These are phyloP conservation scores for Colletes collaris DNA, from an alignment of 2,888 invertebrate genomes.

Conservation along the genomic window DNA sequence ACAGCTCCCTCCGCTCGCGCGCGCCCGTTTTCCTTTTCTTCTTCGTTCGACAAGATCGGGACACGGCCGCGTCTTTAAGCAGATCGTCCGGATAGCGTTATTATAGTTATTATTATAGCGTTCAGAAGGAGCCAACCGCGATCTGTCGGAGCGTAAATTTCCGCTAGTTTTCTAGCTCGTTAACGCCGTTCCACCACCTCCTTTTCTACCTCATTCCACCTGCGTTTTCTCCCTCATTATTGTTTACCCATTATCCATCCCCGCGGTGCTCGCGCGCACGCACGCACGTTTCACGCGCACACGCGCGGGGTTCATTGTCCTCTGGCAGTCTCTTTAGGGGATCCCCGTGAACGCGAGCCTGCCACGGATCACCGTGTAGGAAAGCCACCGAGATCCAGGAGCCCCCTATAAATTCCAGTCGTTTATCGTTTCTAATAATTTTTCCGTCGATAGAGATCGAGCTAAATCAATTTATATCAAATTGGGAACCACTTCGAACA, in stretches of 20 bases:
- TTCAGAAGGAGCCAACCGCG: slow-evolving; percentile 60
- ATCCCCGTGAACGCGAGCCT: slow-evolving; percentile 35
- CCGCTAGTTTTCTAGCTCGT: slow-evolving; percentile 71
- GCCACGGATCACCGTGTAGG: slow-evolving; percentile 9
- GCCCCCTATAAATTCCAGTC: too few relatives aligned
- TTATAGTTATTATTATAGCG: slow-evolving; percentile 66
- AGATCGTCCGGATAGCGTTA: slow-evolving; percentile 63
- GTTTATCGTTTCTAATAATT: too few relatives aligned
- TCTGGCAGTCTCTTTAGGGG: slow-evolving; percentile 47
- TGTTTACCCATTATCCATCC: slow-evolving; percentile 62
- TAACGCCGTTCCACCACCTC: slow-evolving; percentile 62
- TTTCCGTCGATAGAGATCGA: too few relatives aligned
- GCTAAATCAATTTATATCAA: too few relatives aligned
- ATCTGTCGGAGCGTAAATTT: slow-evolving; percentile 69
- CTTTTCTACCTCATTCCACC: slow-evolving; percentile 53
- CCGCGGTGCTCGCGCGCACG: slow-evolving; percentile 39
- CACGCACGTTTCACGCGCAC: slow-evolving; percentile 6
- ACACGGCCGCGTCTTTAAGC: slow-evolving; percentile 39
- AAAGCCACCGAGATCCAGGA: background rate
- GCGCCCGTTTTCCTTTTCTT: background rate
- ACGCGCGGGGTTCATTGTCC: slow-evolving; percentile 53
- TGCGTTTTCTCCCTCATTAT: slow-evolving; percentile 61
- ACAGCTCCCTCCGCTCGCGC: background rate
- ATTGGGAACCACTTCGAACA: too few relatives aligned
- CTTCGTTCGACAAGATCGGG: background rate